A percentile compares a stretch with the other conserved stretches of the same genome.
Conservation (phyloP, 2,888 invertebrate species). For the Lagria hirta region DNA sequence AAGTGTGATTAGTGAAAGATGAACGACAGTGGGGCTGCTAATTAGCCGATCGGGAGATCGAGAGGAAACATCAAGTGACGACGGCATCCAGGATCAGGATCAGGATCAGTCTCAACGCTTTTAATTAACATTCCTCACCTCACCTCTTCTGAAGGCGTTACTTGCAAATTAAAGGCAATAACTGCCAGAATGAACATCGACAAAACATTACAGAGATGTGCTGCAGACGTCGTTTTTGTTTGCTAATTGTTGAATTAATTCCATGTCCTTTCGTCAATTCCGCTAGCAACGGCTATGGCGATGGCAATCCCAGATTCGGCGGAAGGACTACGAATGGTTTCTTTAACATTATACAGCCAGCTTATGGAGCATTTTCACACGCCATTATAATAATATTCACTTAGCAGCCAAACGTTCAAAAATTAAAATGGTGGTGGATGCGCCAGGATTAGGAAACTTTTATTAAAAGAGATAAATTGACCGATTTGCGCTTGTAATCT, state of each 20-base stretch:
- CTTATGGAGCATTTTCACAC: not conserved
- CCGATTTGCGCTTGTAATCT: no score
- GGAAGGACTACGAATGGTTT: conserved; percentile 24
- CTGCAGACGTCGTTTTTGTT: conserved; percentile 52
- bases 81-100: conserved; percentile 26
- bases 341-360: conserved; percentile 8
- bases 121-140: conserved; percentile 57
- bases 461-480: no score
- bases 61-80: conserved; percentile 44
- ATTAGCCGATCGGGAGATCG: conserved; percentile 34
- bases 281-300: conserved; percentile 25
- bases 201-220: conserved; percentile 47
- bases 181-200: conserved; percentile 51
- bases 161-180: conserved; percentile 56
- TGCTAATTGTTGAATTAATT: conserved; percentile 55
- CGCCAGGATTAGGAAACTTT: no score
- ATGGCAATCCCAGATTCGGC: conserved; percentile 12
- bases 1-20: conserved; percentile 22
- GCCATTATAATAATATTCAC: no score
- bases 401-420: no score
- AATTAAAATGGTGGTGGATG: no score
- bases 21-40: conserved; percentile 26
- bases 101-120: conserved; percentile 45
- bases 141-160: conserved; percentile 50
- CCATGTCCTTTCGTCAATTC: conserved; percentile 49